phyloP scores from a whole-genome alignment of 1,140 invertebrate genomes.

The Caenorhabditis briggsae region DNA sequence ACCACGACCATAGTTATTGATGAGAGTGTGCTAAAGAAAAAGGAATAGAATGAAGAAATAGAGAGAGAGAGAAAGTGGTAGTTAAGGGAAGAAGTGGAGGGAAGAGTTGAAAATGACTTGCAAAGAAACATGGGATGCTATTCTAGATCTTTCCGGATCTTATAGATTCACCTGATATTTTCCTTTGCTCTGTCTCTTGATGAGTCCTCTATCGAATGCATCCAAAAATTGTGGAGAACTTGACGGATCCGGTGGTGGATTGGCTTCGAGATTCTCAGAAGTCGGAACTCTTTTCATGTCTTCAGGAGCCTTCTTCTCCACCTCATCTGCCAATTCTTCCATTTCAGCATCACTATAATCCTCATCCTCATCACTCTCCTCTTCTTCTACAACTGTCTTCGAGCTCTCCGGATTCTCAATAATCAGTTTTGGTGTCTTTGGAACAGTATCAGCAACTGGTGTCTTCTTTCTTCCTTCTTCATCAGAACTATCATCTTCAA shows the following conservation, averaged over 20 bases:
- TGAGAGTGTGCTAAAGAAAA: conserved; percentile 70
- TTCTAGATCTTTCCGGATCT: not conserved
- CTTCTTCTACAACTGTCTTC: conserved; percentile 63
- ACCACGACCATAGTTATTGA: conserved; percentile 75
- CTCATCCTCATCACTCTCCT: conserved; percentile 69
- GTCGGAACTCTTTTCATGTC: conserved; percentile 4
- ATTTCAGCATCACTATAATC: conserved; percentile 77
- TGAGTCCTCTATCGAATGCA: conserved; percentile 74
- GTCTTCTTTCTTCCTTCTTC: conserved; percentile 63
- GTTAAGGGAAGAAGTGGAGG: conserved; percentile 46
- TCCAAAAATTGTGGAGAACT: conserved; percentile 68
- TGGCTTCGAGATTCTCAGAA: conserved; percentile 51
- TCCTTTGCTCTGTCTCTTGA: conserved; percentile 77
- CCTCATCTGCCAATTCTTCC: conserved; percentile 77
- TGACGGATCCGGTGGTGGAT: conserved; percentile 70
- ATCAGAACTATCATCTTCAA: conserved; percentile 64
- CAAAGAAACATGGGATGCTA: not conserved
- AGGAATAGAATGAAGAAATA: conserved; percentile 3
- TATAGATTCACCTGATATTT: conserved; percentile 73
- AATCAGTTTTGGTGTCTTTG: conserved; percentile 48
- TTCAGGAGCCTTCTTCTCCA: conserved; percentile 67
- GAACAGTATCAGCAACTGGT: not conserved
- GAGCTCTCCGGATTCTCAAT: conserved; percentile 43
- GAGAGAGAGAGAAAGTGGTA: not conserved
- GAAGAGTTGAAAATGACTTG: conserved; percentile 6